Base-by-base conservation (phyloP, 2,888 invertebrate genomes). In the Macaria liturata region DNA sequence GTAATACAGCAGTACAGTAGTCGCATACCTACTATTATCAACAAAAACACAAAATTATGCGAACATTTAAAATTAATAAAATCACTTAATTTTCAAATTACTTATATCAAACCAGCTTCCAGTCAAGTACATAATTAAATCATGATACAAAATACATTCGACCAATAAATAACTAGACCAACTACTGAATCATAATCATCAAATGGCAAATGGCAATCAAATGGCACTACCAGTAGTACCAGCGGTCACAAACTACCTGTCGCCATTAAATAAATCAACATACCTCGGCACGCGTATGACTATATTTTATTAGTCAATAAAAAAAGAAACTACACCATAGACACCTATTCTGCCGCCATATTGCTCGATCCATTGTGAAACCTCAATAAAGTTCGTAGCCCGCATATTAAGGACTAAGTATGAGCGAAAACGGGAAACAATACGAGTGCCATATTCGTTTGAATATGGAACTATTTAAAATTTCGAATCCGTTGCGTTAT, bases 401-500 rank as follows among this genome's bases (percentile, higher is more conserved):
- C 86, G 91, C 90, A 90, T 91, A 90, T 86, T 91, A 91, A 90
- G 86, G 83, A 74, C 78, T 76, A 86, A 84, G 83, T 84, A 84
- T 81, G 76, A 81, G 88, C 89, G 87, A 91, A 90, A 89, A 88
- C 88, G 90, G 90, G 91, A 90, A 90, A 91, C 90, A 90, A 88
- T 88, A 66, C 71, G 70, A 76, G 79, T 83, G 83, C 90, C 91
- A 91, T 91, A 89, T 91, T 87, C 83, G 89, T 82, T 88, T 87
- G 85, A 86, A 86, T 86, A 88, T 88, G 85, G 87, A 88, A 90
- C 89, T 91, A 90, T 91, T 91, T 91, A 88, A 90, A 90, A 91
- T 91, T 90, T 91, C 84, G 91, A 90, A 90, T 89, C 88, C 90
- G 91, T 91, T 89, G 85, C 86, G 88, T 89, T 91, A 90, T 89